phyloP scores from a whole-genome alignment of 2,113 vertebrate species.

The Megaceryle torquata region DNA sequence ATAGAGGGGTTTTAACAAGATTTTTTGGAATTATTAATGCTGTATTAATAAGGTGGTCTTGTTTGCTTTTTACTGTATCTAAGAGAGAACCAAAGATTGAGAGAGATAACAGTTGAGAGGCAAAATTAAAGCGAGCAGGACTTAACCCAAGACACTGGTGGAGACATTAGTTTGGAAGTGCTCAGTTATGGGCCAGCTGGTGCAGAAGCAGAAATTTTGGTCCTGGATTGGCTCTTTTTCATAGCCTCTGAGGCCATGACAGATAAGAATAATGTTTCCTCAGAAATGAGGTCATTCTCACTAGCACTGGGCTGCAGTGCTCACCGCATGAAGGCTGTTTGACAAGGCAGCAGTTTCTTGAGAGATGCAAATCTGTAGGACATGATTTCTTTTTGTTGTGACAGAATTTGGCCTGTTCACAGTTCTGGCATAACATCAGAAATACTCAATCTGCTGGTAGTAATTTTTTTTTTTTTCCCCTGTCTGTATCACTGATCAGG shows the following conservation, averaged over 20 bases:
- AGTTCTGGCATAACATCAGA: background rate
- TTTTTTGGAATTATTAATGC: background rate
- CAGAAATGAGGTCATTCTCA: background rate
- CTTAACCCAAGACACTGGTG: background rate
- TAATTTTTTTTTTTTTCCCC: background rate
- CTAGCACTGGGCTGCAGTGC: background rate
- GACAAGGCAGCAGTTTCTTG: background rate
- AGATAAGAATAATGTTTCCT: background rate
- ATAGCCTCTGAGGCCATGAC: background rate
- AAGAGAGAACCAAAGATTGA: background rate
- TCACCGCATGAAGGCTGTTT: background rate
- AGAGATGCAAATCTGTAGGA: background rate
- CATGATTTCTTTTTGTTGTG: background rate
- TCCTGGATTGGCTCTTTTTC: background rate
- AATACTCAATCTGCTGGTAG: background rate
- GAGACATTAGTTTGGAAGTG: background rate
- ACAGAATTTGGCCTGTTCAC: background rate
- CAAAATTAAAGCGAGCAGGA: background rate
- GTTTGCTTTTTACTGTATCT: background rate
- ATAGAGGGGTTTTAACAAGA: background rate
- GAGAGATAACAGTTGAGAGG: background rate
- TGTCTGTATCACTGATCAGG: accelerated
- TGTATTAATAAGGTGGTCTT: background rate
- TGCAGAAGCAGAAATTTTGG: background rate
- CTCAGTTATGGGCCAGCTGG: background rate